These are phyloP conservation scores for Nephila pilipes DNA, from an alignment of 1,140 invertebrate species.

Conservation along the genomic window DNA sequence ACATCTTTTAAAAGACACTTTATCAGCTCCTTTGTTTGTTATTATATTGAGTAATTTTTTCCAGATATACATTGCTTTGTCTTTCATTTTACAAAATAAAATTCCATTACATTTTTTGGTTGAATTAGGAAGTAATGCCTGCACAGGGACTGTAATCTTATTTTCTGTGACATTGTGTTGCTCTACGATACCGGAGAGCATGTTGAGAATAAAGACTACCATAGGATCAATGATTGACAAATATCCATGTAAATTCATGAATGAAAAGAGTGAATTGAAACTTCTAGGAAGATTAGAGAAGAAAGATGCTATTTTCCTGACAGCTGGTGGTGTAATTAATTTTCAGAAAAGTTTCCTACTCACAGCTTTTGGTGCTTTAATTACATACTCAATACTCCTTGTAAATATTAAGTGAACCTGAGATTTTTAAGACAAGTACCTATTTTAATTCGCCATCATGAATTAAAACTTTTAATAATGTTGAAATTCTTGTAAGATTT, in stretches of 20 bases:
- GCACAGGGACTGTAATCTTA: neutral
- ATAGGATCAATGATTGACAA: neutral
- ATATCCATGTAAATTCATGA: neutral
- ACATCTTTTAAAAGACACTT: neutral
- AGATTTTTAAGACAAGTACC: no score
- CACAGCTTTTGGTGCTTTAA: neutral
- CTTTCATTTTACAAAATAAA: neutral
- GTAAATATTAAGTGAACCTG: neutral
- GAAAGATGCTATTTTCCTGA: neutral
- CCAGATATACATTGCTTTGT: neutral
- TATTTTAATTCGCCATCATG: no score
- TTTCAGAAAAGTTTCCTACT: neutral
- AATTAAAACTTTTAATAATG: no score
- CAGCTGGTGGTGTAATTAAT: neutral
- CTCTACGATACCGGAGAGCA: neutral
- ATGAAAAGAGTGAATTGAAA: no score
- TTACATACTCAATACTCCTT: neutral
- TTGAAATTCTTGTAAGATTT: no score
- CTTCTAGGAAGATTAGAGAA: neutral
- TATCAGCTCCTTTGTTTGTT: neutral
- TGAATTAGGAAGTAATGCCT: neutral
- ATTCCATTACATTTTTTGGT: neutral
- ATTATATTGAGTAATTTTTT: neutral
- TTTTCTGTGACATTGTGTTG: neutral
- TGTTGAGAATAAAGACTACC: neutral